Evolutionary conservation across 2,888 invertebrate species (phyloP).

Genomic region (Orchesella flavescens): DNA sequence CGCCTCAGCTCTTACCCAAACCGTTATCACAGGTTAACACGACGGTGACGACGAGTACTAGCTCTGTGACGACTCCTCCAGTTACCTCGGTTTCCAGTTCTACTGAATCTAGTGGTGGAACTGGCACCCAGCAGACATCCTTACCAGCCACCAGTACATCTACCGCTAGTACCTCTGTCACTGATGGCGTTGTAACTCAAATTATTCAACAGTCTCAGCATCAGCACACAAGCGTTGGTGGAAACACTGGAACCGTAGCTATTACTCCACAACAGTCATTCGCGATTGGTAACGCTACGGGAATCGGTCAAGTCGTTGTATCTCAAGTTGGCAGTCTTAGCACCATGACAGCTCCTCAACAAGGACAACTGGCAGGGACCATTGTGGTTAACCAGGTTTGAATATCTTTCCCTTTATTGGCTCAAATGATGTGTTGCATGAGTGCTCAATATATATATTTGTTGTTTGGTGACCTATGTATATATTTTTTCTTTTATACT

Average conservation of each 20-base stretch:
- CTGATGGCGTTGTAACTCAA: slow-evolving; percentile 63
- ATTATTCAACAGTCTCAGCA: slow-evolving; percentile 67
- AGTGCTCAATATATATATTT: background rate
- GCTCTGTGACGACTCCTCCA: slow-evolving; percentile 32
- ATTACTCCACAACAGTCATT: slow-evolving; percentile 66
- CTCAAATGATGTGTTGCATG: background rate
- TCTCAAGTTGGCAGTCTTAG: slow-evolving; percentile 66
- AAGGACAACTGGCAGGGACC: slow-evolving; percentile 69
- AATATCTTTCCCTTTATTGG: background rate
- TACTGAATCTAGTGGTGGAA: slow-evolving; percentile 38
- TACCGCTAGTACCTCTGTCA: slow-evolving; percentile 44
- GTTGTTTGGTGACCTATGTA: no score
- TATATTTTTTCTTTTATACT: background rate
- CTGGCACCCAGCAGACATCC: slow-evolving; percentile 25
- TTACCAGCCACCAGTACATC: slow-evolving; percentile 26
- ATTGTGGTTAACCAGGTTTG: slow-evolving; percentile 72
- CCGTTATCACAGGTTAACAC: slow-evolving; percentile 64
- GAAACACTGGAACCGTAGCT: slow-evolving; percentile 56
- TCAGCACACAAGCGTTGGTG: slow-evolving; percentile 56
- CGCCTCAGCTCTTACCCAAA: slow-evolving; percentile 71
- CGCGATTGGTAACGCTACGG: slow-evolving; percentile 66
- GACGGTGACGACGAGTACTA: slow-evolving; percentile 47
- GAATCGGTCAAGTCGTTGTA: slow-evolving; percentile 69
- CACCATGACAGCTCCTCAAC: slow-evolving; percentile 64
- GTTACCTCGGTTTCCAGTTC: slow-evolving; percentile 43